A percentile compares a stretch with the other conserved stretches of the same genome.
Evolutionary conservation across 2,797 vertebrate species (phyloP).

Genomic region (Lithobates sylvaticus): DNA sequence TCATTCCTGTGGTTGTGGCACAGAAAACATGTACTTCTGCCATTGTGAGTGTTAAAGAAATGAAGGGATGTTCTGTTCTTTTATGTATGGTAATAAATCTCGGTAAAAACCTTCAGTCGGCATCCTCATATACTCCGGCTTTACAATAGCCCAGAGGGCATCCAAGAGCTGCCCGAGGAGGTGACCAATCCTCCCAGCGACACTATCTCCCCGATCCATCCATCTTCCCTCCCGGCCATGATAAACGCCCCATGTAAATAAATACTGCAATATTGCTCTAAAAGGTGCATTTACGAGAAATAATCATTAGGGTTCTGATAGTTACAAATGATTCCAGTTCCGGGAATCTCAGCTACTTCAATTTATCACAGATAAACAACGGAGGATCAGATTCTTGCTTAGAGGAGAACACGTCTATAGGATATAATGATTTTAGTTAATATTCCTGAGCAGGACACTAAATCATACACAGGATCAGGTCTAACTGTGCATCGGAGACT

Average conservation of each 20-base stretch:
- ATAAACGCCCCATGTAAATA: conserved; percentile 60
- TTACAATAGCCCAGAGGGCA: conserved; percentile 54
- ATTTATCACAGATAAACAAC: conserved; percentile 58
- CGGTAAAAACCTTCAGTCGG: conserved; percentile 36
- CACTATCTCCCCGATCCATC: conserved; percentile 28
- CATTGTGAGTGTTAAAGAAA: conserved; percentile 65
- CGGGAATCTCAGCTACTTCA: conserved; percentile 43
- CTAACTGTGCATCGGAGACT: not conserved
- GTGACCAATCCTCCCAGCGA: conserved; percentile 29
- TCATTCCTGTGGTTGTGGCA: conserved; percentile 51
- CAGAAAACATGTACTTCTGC: conserved; percentile 65
- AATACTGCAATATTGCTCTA: conserved; percentile 59
- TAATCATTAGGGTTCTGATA: conserved; percentile 62
- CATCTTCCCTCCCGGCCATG: conserved; percentile 48
- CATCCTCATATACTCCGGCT: conserved; percentile 18
- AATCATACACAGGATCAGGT: conserved; percentile 12
- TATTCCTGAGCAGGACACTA: conserved; percentile 28
- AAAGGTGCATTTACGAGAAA: conserved; percentile 62
- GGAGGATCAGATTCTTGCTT: conserved; percentile 54
- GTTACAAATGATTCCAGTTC: conserved; percentile 59
- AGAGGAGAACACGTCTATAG: conserved; percentile 35
- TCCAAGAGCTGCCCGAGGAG: conserved; percentile 30
- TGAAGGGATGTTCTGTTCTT: conserved; percentile 22
- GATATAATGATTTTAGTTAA: conserved; percentile 61
- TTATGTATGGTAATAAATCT: conserved; percentile 54